Evolutionary conservation across 2,888 invertebrate species (phyloP).

Genomic region (Cheilosia grossa): DNA sequence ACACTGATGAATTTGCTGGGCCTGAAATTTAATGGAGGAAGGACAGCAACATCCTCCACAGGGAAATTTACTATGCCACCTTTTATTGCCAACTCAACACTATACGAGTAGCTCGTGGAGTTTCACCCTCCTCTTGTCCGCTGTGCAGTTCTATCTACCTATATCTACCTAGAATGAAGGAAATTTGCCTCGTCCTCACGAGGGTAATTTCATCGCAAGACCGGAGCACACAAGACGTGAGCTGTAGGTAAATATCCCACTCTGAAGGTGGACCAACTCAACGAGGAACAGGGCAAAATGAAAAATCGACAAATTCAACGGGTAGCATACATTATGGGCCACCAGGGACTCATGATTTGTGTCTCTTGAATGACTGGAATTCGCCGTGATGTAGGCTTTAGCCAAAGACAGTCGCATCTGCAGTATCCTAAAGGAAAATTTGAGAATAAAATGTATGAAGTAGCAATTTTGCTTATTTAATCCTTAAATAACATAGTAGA

Average conservation of each 20-base stretch:
- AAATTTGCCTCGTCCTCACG: constrained; percentile 53
- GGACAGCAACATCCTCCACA: constrained; percentile 2
- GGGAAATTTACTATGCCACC: constrained; percentile 20
- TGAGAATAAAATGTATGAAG: constrained; percentile 26
- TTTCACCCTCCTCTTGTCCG: neutral
- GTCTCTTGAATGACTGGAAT: constrained; percentile 12
- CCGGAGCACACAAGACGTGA: constrained; percentile 40
- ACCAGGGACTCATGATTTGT: constrained; percentile 28
- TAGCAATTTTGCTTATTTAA: constrained; percentile 37
- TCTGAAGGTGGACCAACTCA: neutral
- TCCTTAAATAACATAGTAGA: constrained; percentile 15
- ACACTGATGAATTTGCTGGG: constrained; percentile 14
- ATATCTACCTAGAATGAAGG: constrained; percentile 20
- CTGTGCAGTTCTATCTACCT: constrained; percentile 38
- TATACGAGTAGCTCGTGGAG: constrained; percentile 1
- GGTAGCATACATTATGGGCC: constrained; percentile 58
- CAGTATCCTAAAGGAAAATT: constrained; percentile 36
- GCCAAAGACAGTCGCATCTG: neutral
- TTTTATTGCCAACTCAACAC: constrained; percentile 50
- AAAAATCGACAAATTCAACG: constrained; percentile 61
- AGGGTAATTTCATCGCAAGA: constrained; percentile 52
- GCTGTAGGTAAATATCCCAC: constrained; percentile 8
- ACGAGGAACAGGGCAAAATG: constrained; percentile 23
- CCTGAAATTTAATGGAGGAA: constrained; percentile 13
- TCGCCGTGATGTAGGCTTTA: neutral